A percentile compares a stretch with the other conserved stretches of the same genome.
Evolutionary conservation across 2,888 invertebrate species (phyloP).

Genomic region (Syrphus vitripennis): DNA sequence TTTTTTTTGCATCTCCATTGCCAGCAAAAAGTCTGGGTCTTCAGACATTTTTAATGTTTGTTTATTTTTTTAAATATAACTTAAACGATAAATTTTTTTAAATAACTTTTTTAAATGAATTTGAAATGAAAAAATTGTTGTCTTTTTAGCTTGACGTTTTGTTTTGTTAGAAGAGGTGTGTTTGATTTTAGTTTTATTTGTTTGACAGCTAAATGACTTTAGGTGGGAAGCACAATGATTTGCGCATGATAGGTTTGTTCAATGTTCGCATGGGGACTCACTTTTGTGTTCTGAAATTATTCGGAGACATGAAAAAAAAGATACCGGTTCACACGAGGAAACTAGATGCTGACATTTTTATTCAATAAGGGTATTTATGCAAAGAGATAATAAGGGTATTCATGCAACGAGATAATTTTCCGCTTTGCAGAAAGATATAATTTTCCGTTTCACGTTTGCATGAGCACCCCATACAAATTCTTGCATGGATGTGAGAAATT

Average conservation of each 20-base stretch:
- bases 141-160: neutral
- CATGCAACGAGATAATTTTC: too few species aligned
- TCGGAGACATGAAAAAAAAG: too few species aligned
- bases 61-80: neutral
- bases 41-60: conserved; percentile 73
- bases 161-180: neutral
- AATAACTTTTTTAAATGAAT: neutral
- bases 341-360: too few species aligned
- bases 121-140: neutral
- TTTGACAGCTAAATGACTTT: neutral
- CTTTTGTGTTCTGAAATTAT: too few species aligned
- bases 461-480: too few species aligned
- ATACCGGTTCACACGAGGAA: too few species aligned
- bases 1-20: conserved; percentile 75
- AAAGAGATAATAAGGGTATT: too few species aligned
- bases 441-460: too few species aligned
- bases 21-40: conserved; percentile 75
- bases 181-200: neutral
- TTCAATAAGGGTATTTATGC: too few species aligned
- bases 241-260: neutral
- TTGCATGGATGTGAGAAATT: too few species aligned
- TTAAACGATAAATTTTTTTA: neutral
- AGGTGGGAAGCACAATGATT: neutral
- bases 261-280: too few species aligned
- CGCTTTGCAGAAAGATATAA: too few species aligned